A percentile compares a stretch with the other conserved stretches of the same genome.
phyloP scores from a whole-genome alignment of 2,888 invertebrate genomes.

The Cantharis rustica region DNA sequence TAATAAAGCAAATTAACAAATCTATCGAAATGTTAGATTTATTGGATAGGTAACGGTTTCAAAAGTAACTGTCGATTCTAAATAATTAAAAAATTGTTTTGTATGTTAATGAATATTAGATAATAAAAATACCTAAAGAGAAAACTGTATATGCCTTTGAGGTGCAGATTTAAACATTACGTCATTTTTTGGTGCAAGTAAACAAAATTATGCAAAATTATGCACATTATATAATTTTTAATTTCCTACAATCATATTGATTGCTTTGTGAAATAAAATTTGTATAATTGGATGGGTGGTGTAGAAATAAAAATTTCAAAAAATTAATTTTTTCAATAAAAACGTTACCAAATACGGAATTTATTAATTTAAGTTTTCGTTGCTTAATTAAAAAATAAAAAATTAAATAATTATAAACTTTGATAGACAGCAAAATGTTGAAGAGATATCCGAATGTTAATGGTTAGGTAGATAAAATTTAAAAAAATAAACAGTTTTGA shows the following conservation, averaged over 20 bases:
- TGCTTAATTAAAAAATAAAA: neutral
- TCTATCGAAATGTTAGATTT: neutral
- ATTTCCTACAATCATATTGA: neutral
- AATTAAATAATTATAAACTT: neutral
- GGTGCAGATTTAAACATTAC: neutral
- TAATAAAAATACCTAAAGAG: slow-evolving; percentile 1
- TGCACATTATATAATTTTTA: neutral
- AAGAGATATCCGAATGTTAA: neutral
- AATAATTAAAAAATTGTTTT: neutral
- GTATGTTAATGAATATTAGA: neutral
- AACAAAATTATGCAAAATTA: slow-evolving; percentile 2
- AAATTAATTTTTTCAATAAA: neutral
- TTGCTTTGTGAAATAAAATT: neutral
- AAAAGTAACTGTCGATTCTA: neutral
- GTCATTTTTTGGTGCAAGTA: neutral
- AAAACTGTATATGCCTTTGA: neutral
- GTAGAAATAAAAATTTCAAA: neutral
- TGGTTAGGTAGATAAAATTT: neutral
- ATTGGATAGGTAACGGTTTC: neutral
- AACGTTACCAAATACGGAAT: neutral
- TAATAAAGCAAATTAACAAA: neutral
- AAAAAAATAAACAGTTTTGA: neutral
- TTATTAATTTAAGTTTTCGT: neutral
- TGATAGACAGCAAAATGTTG: neutral
- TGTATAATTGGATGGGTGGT: neutral